These are phyloP conservation scores for Alligator sinensis DNA, from an alignment of 2,113 vertebrate species.

Conservation along the genomic window DNA sequence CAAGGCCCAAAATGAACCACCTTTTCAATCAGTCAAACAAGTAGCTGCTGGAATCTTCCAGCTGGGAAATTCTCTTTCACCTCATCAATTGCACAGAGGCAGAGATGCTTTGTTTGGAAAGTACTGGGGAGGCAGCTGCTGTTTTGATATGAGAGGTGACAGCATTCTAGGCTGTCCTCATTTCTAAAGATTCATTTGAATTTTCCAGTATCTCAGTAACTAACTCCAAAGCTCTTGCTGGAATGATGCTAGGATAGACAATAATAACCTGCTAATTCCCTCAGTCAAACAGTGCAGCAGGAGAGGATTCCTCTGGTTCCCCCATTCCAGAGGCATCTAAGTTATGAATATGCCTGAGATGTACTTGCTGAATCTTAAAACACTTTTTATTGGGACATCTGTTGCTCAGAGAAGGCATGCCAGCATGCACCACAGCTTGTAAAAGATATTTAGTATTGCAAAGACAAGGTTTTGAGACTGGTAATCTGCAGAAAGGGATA, in stretches of 20 bases:
- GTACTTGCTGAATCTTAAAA: neutral
- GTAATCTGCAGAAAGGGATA: neutral
- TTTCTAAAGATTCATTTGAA: neutral
- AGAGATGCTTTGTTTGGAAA: neutral
- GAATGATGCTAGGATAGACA: neutral
- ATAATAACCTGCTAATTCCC: neutral
- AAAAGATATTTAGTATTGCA: neutral
- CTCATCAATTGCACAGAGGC: neutral
- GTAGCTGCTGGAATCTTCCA: neutral
- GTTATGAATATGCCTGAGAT: neutral
- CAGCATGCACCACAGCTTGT: neutral
- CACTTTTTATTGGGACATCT: neutral
- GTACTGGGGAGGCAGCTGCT: neutral
- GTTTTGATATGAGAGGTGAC: neutral
- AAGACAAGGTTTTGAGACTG: neutral
- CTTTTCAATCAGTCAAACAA: neutral
- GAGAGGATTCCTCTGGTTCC: neutral
- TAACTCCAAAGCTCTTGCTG: constrained; percentile 8
- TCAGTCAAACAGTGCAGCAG: neutral
- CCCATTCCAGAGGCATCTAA: neutral
- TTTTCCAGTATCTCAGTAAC: neutral
- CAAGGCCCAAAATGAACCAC: neutral
- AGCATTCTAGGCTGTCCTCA: neutral
- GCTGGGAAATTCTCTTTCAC: neutral
- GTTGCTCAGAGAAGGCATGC: neutral